Percentiles rank a stretch among this genome's conserved stretches.
phyloP scores from a whole-genome alignment of 2,797 vertebrate species.

The Odontamblyopus lacepedii region DNA sequence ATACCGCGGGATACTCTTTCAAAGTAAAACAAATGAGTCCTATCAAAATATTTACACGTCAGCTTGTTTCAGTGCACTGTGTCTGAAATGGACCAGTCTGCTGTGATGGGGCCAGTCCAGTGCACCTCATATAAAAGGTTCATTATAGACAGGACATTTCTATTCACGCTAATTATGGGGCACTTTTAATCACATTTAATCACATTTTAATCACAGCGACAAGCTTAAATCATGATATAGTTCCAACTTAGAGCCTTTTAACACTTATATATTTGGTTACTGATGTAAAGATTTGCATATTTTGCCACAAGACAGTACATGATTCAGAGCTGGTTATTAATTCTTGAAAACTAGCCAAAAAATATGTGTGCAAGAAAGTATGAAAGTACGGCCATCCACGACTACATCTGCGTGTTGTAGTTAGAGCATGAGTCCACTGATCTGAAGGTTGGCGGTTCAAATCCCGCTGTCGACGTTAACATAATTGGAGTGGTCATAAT shows the following conservation, averaged over 20 bases:
- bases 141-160: background rate
- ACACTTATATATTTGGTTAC: background rate
- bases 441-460: too few relatives aligned
- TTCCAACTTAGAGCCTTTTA: background rate
- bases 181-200: too few relatives aligned
- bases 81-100: background rate
- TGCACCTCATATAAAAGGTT: background rate
- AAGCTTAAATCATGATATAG: background rate
- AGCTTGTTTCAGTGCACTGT: background rate
- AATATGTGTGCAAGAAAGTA: too few relatives aligned
- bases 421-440: too few relatives aligned
- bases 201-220: background rate
- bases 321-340: too few relatives aligned
- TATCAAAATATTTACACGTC: conserved; percentile 7
- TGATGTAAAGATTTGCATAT: too few relatives aligned
- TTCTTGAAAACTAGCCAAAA: too few relatives aligned
- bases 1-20: background rate
- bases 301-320: too few relatives aligned
- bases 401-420: too few relatives aligned
- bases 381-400: too few relatives aligned
- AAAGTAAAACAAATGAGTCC: background rate
- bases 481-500: too few relatives aligned
- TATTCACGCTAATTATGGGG: background rate
- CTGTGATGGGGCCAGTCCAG: background rate
- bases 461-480: too few relatives aligned